These are phyloP conservation scores for Brachionus koreanus DNA, from an alignment of 1,140 invertebrate genomes.

Conservation along the genomic window DNA sequence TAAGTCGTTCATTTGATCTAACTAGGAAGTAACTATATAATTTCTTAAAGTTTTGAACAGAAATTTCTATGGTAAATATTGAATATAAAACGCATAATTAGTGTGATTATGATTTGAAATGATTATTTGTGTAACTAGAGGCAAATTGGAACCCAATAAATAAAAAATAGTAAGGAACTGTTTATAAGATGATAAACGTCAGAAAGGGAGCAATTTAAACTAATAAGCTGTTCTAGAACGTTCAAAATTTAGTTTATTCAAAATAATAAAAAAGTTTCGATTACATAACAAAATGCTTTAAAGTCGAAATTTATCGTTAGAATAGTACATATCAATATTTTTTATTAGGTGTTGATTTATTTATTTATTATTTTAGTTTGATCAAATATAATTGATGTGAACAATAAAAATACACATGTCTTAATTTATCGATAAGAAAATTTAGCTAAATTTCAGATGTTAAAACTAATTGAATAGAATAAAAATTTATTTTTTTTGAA, in stretches of 20 bases:
- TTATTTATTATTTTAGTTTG: neutral
- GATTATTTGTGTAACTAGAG: neutral
- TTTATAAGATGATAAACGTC: neutral
- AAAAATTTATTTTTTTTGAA: no score
- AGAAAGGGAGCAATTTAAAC: neutral
- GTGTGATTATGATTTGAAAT: neutral
- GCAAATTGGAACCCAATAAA: neutral
- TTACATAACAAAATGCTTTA: neutral
- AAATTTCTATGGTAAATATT: neutral
- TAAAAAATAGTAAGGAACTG: neutral
- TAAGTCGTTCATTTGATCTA: neutral
- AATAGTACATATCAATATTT: neutral
- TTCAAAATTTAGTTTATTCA: neutral
- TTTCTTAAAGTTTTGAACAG: neutral
- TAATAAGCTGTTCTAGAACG: neutral
- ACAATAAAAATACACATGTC: no score
- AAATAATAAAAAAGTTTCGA: neutral
- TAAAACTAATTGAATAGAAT: no score
- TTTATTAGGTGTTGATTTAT: neutral
- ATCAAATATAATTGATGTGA: neutral
- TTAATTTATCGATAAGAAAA: neutral
- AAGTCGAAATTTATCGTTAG: neutral
- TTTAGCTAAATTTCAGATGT: no score
- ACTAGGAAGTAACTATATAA: neutral
- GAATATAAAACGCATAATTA: neutral